Conservation (phyloP, 2,888 invertebrate species). For the Conus canariensis region DNA sequence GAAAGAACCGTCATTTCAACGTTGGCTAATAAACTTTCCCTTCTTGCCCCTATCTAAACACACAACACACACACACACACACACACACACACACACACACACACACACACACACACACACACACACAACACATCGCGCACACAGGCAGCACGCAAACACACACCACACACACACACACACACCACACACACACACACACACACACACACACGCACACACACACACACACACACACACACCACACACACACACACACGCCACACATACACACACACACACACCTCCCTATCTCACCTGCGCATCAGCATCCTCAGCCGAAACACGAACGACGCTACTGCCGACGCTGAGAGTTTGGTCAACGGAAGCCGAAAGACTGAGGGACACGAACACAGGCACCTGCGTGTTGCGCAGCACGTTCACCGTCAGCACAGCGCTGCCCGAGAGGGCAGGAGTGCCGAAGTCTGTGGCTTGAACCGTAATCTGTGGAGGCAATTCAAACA, state of each 20-base stretch:
- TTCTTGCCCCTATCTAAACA: too few relatives aligned
- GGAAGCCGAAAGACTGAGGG: constrained; percentile 48
- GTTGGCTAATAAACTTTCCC: too few relatives aligned
- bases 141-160: too few relatives aligned
- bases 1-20: too few relatives aligned
- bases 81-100: too few relatives aligned
- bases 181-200: too few relatives aligned
- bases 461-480: constrained; percentile 60
- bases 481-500: constrained; percentile 41
- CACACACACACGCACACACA: too few relatives aligned
- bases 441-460: constrained; percentile 62
- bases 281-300: not conserved
- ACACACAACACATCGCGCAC: too few relatives aligned
- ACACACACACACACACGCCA: too few relatives aligned
- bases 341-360: constrained; percentile 56
- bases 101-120: not conserved
- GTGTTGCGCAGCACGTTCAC: constrained; percentile 61
- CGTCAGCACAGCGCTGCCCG: constrained; percentile 51
- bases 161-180: too few relatives aligned
- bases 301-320: constrained; percentile 57
- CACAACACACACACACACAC: too few relatives aligned
- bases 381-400: constrained; percentile 56
- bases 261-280: too few relatives aligned
- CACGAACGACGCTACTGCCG: constrained; percentile 54
- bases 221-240: not conserved